phyloP scores from a whole-genome alignment of 2,113 vertebrate genomes.

The Mormyrus lacerda region DNA sequence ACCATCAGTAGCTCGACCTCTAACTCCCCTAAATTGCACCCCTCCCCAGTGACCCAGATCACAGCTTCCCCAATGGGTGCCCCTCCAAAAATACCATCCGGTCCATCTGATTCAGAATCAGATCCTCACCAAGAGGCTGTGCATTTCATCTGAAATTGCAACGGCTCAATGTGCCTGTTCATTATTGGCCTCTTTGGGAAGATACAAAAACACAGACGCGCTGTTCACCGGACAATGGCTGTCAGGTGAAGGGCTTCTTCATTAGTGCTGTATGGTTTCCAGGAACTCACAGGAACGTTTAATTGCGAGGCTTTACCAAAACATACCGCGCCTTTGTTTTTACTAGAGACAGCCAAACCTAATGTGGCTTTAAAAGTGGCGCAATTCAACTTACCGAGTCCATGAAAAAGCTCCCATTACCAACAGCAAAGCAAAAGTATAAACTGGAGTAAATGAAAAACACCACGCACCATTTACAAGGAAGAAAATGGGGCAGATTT shows the following conservation, averaged over 20 bases:
- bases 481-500: constrained; percentile 85
- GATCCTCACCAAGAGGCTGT: constrained; percentile 50
- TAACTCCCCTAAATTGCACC: constrained; percentile 7
- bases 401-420: constrained; percentile 28
- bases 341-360: not conserved
- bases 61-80: constrained; percentile 55
- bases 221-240: not conserved
- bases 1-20: not conserved
- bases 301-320: not conserved
- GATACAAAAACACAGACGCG: not conserved
- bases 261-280: not conserved
- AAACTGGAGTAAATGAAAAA: constrained; percentile 50
- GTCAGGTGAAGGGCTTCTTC: not conserved
- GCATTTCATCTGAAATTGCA: constrained; percentile 37
- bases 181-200: not conserved
- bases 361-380: constrained; percentile 14
- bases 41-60: constrained; percentile 60
- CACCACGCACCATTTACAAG: constrained; percentile 78
- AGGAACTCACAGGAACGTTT: not conserved
- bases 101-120: constrained; percentile 58
- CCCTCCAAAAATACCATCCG: constrained; percentile 59
- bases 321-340: not conserved
- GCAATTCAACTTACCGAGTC: constrained; percentile 28
- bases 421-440: constrained; percentile 26
- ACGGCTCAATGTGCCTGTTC: not conserved